Evolutionary conservation across 2,888 invertebrate genomes (phyloP).

Genomic region (Cephus pulcher): DNA sequence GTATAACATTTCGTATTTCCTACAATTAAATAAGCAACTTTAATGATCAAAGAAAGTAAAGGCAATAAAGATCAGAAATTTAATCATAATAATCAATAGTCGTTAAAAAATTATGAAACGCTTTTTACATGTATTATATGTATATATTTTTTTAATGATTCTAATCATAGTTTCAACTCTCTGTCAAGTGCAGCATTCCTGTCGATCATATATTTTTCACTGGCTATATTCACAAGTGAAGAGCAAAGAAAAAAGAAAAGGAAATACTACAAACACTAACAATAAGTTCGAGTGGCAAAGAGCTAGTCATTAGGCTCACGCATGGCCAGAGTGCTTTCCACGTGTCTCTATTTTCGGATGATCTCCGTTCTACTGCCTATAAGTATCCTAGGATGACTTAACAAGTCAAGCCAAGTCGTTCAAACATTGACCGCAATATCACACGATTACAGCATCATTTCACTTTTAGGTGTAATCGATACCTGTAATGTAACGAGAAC

Average conservation of each 20-base stretch:
- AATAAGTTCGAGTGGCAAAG: slow-evolving; percentile 9
- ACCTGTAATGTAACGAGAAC: background rate
- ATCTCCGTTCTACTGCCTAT: background rate
- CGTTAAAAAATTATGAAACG: too few relatives aligned
- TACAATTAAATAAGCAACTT: too few relatives aligned
- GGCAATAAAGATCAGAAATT: too few relatives aligned
- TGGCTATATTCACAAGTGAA: background rate
- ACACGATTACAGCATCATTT: background rate
- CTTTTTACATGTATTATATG: background rate
- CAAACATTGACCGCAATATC: slow-evolving; percentile 1
- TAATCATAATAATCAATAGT: too few relatives aligned
- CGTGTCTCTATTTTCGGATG: slow-evolving; percentile 19
- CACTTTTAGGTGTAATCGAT: background rate
- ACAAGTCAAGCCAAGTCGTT: background rate
- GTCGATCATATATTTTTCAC: background rate
- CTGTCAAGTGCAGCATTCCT: background rate
- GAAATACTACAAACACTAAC: background rate
- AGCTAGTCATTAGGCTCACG: slow-evolving; percentile 19
- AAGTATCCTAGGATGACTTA: background rate
- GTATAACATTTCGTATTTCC: too few relatives aligned
- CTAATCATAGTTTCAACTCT: background rate
- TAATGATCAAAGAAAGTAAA: too few relatives aligned
- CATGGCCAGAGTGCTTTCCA: slow-evolving; percentile 22
- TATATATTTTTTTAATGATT: background rate
- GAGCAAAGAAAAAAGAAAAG: background rate